Evolutionary conservation across 2,888 invertebrate genomes (phyloP).

Genomic region (Lepas anatifera): DNA sequence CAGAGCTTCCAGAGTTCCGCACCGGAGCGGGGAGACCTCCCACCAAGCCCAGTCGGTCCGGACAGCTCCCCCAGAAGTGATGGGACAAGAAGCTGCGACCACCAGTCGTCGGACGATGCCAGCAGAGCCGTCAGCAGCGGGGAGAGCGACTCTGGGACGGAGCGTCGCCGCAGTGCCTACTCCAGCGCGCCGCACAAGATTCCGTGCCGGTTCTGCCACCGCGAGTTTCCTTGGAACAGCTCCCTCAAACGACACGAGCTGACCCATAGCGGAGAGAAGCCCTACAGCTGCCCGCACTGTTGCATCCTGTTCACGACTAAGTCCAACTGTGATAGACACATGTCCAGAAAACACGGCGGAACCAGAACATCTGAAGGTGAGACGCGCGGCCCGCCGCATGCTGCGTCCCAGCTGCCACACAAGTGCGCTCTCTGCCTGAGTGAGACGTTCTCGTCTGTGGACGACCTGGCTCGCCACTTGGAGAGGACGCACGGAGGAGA

Average conservation of each 20-base stretch:
- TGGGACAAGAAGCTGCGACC: too few species aligned
- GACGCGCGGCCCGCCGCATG: conserved; percentile 40
- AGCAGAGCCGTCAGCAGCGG: conserved; percentile 25
- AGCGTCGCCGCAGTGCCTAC: conserved; percentile 85
- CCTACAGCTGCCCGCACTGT: conserved; percentile 88
- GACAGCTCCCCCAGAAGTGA: too few species aligned
- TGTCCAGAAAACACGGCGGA: too few species aligned
- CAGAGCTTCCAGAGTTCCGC: conserved; percentile 45
- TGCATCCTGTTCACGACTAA: conserved; percentile 90
- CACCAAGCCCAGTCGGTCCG: too few species aligned
- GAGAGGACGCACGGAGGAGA: conserved; percentile 42
- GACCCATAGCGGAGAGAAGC: conserved; percentile 91
- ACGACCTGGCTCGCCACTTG: conserved; percentile 65
- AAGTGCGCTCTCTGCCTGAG: conserved; percentile 70
- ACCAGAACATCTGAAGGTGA: conserved; percentile 51
- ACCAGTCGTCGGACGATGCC: conserved; percentile 25
- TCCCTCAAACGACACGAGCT: conserved; percentile 86
- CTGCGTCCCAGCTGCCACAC: conserved; percentile 60
- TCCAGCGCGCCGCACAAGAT: conserved; percentile 89
- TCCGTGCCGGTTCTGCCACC: conserved; percentile 80
- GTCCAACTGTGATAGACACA: conserved; percentile 90
- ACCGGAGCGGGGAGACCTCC: conserved; percentile 24
- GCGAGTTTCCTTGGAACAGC: conserved; percentile 94
- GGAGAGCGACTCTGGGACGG: conserved; percentile 54
- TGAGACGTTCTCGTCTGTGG: conserved; percentile 65